Base-by-base conservation (phyloP, 1,140 invertebrate species). In the Drosophila azteca region DNA sequence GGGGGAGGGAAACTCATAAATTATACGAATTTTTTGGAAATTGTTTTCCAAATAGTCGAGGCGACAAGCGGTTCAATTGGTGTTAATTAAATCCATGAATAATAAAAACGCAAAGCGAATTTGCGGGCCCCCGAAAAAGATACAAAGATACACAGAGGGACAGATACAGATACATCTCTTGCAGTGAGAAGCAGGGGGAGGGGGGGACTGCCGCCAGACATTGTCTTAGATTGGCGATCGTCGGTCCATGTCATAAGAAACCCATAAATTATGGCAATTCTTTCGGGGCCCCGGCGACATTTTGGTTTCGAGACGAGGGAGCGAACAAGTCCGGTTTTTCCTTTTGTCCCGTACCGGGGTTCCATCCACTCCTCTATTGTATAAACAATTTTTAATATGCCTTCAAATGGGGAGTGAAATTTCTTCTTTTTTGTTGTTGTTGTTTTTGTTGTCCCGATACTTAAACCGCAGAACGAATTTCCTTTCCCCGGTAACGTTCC, bases 1-100 rank as follows among this genome's bases (percentile, higher is more conserved):
- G 44, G 49, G 26, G 46, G 43, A 20, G 17, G 43, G 39, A 24
- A 24, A 53, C 44, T 46, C 45, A 90, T 90, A 90, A 90, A 90
- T 90, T 79, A 90, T 71, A 60, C 64, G 35, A 69, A 65, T 60
- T 52, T 58, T 66, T 66, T 44, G 63, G 39, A 68, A 83, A 88
- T 71, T 79, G 68, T 77, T 88, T 83, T 72, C 77, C 66, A 84
- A 89, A 83, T 69, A 78, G 79, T 72, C 67, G 54, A 70, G 58
- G 72, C 87, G 90, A 91, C 80, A 90, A 79, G 81, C 90, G 90
- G 85, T 88, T 91, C 87, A 91, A 91, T 91, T 91, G 90, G 87
- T 91, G 90, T 91, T 91, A 91, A 91, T 91, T 91, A 91, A 91
- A 90, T 91, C 90, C 84, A 89, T 82, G 88, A 90, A 90, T 81